These are phyloP conservation scores for Cydia fagiglandana DNA, from an alignment of 1,140 invertebrate species.

Conservation along the genomic window DNA sequence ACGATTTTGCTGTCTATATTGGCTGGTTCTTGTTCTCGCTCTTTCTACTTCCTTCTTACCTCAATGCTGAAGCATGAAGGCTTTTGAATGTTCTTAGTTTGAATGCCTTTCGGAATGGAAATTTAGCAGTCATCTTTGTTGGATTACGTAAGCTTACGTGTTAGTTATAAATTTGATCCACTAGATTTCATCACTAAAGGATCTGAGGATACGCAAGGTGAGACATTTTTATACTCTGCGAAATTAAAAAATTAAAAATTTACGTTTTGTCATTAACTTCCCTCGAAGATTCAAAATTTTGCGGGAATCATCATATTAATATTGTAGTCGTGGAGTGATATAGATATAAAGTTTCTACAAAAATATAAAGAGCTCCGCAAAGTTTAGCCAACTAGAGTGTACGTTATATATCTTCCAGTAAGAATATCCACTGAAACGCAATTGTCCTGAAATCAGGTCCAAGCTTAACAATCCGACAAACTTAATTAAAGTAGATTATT, in stretches of 20 bases:
- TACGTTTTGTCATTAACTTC: neutral
- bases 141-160: conserved; percentile 27
- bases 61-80: conserved; percentile 48
- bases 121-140: conserved; percentile 51
- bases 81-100: conserved; percentile 40
- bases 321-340: neutral
- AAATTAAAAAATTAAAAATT: conserved; percentile 36
- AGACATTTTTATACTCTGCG: conserved; percentile 36
- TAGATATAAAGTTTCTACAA: neutral
- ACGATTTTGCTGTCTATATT: conserved; percentile 39
- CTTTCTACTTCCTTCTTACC: conserved; percentile 37
- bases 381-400: neutral
- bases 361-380: neutral
- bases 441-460: neutral
- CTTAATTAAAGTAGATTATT: too few species aligned
- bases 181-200: conserved; percentile 27
- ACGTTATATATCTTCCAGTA: neutral
- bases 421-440: neutral
- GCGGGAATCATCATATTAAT: neutral
- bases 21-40: conserved; percentile 36
- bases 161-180: conserved; percentile 31
- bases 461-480: neutral
- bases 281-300: neutral
- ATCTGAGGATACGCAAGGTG: conserved; percentile 22
- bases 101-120: conserved; percentile 86